Base-by-base conservation (phyloP, 2,888 invertebrate genomes). In the Nomada fucata region DNA sequence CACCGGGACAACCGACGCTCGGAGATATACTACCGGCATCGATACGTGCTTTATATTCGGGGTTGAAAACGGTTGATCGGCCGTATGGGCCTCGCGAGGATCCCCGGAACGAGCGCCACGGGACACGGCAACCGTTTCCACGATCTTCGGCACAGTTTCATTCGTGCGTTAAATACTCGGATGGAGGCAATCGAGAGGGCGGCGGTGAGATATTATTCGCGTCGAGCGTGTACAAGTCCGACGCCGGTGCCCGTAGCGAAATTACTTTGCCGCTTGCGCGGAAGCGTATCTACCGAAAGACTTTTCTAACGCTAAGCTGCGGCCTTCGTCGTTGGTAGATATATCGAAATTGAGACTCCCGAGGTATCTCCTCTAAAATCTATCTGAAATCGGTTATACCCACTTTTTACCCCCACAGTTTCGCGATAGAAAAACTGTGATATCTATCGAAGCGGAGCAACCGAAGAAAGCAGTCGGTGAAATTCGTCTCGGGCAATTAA, bases 21-120 rank as follows among this genome's bases (percentile, higher is more conserved):
- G 15, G 44, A 36, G 42, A 61, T 73, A 83, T 79, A 82, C 44
- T 18, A 29, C 23, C 23, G 36, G 26, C 29, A 47, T 47, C 47
- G 29, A 44, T 20, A 29, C 44, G 60, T 76, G 82, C 83, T 88
- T 86, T 82, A 88, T 88, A 88, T 86, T 82, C 86, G 67, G 63
- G 67, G 63, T 68, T 70, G 85, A 71, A 47, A 79, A 77, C 86
- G 82, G 82, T 85, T 84, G 86, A 88, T 88, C 87, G 87, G 83
- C 57, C 81, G 64, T 82, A 86, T 75, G 86, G 79, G 85, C 76
- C 87, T 87, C 87, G 80, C 78, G 89, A 89, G 90, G 86, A 82
- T 81, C 69, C 82, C 42, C 70, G 71, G 77, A 91, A 92, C 91
- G 92, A 92, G 86, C 92, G 87, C 89, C 91, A 85, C 89, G 92